These are phyloP conservation scores for Cheirogaleus medius DNA, from an alignment of 2,113 vertebrate species.

Conservation along the genomic window DNA sequence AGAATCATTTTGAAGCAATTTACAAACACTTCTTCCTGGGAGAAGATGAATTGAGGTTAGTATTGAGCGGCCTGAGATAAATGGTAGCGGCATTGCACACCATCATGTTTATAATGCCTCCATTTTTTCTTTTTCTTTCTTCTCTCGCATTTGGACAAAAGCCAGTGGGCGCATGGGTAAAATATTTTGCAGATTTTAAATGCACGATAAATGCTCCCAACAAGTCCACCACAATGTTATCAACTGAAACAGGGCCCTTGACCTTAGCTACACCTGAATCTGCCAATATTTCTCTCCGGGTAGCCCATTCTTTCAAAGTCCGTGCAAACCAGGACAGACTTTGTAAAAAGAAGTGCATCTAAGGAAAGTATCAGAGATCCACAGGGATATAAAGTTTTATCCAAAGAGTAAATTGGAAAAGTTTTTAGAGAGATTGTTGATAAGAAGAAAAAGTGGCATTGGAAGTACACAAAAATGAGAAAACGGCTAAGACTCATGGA, in stretches of 20 bases:
- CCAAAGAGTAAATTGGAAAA: conserved; percentile 42
- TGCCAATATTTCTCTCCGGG: neutral
- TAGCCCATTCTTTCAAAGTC: neutral
- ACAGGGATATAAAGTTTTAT: conserved; percentile 1
- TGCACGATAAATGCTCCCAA: neutral
- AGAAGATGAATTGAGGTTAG: conserved; percentile 5
- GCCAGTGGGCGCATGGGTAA: neutral
- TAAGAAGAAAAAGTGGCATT: neutral
- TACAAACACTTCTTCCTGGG: conserved; percentile 15
- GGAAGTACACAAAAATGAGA: neutral
- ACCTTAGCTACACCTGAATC: neutral
- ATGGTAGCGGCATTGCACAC: neutral
- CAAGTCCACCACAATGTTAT: neutral
- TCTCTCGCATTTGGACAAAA: neutral
- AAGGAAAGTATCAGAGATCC: neutral
- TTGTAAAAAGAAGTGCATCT: neutral
- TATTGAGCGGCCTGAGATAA: conserved; percentile 52
- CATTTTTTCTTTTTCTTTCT: neutral
- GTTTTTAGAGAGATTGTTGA: neutral
- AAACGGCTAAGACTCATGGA: neutral
- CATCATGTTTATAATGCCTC: neutral
- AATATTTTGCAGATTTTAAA: neutral
- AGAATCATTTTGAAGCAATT: conserved; percentile 9
- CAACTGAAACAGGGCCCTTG: neutral
- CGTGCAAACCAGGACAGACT: neutral